phyloP scores from a whole-genome alignment of 2,888 invertebrate genomes.

The Platynereis dumerilii region DNA sequence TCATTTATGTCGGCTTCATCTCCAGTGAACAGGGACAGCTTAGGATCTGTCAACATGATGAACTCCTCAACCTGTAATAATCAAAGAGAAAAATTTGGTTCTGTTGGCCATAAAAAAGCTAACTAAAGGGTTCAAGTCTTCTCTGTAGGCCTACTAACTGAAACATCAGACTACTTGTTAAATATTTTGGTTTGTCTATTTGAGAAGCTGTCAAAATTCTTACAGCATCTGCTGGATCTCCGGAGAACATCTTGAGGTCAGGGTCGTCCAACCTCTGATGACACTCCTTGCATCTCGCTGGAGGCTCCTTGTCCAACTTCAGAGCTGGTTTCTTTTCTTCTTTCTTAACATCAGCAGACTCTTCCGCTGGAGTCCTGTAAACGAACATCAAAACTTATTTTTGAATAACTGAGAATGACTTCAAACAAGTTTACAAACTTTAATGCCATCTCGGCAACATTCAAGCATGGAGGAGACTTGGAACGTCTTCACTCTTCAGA shows the following conservation, averaged over 20 bases:
- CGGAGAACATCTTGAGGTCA: conserved; percentile 70
- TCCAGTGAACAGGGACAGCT: conserved; percentile 76
- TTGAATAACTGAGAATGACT: neutral
- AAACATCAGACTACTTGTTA: no score
- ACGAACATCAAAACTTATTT: neutral
- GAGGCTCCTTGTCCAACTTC: neutral
- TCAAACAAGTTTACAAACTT: neutral
- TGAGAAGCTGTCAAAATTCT: conserved; percentile 14
- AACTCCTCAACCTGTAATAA: conserved; percentile 73
- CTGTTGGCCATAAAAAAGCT: no score
- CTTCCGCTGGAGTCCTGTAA: neutral
- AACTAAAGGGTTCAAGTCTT: no score
- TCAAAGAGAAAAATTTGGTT: neutral
- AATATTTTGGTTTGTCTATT: no score
- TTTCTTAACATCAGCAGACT: conserved; percentile 11
- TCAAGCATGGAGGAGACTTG: no score
- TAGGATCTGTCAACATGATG: conserved; percentile 77
- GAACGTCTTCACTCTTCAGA: no score
- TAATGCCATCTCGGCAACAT: neutral
- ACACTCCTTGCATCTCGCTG: conserved; percentile 66
- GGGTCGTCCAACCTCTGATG: conserved; percentile 65
- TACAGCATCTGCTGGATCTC: conserved; percentile 77
- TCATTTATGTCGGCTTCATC: conserved; percentile 67
- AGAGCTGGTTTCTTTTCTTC: neutral
- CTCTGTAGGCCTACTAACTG: no score